These are phyloP conservation scores for Cataglyphis hispanica DNA, from an alignment of 1,140 invertebrate species.

Conservation along the genomic window DNA sequence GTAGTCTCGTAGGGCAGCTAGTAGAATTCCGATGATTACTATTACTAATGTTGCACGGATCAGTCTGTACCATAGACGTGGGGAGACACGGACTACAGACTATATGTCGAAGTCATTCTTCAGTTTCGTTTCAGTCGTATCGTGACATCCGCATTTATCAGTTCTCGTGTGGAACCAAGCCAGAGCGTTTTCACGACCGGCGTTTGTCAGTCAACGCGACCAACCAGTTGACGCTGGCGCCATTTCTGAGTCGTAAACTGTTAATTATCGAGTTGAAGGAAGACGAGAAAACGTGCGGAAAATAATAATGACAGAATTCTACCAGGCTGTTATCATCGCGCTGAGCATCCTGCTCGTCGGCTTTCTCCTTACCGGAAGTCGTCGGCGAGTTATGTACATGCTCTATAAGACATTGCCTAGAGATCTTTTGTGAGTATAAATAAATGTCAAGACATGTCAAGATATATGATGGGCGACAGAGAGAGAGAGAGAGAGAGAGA, in stretches of 20 bases:
- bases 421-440: constrained; percentile 84
- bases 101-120: constrained; percentile 19
- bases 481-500: no score
- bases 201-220: background rate
- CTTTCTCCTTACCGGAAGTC: constrained; percentile 81
- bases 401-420: constrained; percentile 83
- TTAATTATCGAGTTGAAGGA: constrained; percentile 16
- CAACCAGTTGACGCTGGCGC: background rate
- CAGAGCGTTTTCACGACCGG: background rate
- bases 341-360: constrained; percentile 74
- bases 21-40: constrained; percentile 12
- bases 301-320: constrained; percentile 68
- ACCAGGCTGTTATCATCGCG: constrained; percentile 76
- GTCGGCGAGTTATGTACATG: constrained; percentile 80
- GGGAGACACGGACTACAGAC: background rate
- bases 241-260: constrained; percentile 22
- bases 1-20: background rate
- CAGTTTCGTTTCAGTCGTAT: constrained; percentile 20
- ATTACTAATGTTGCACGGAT: background rate
- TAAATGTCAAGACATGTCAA: background rate
- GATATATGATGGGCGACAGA: no score
- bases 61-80: background rate
- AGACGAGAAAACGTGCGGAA: constrained; percentile 5
- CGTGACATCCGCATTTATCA: background rate
- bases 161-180: background rate